phyloP scores from a whole-genome alignment of 2,888 invertebrate genomes.

The Geophilus truncorum region DNA sequence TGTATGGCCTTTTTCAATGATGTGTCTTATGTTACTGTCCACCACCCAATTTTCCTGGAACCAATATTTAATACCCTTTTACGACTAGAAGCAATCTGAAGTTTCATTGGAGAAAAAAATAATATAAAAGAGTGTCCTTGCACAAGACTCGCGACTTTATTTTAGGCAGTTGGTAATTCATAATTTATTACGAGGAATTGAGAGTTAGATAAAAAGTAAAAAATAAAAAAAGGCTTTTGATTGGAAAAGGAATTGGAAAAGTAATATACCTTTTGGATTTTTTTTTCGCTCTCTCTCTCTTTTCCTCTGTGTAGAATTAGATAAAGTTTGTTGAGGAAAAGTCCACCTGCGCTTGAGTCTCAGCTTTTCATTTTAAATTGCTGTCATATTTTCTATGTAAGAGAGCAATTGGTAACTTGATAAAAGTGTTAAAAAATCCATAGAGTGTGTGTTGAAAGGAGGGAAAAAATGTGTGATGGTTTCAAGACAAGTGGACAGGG shows the following conservation, averaged over 20 bases:
- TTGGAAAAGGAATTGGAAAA: not conserved
- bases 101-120: not conserved
- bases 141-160: not conserved
- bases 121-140: not conserved
- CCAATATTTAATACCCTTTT: not conserved
- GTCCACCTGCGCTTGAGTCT: not conserved
- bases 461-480: not conserved
- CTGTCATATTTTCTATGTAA: not conserved
- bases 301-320: not conserved
- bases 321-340: not conserved
- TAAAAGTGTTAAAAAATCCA: not conserved
- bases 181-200: not conserved
- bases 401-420: not conserved
- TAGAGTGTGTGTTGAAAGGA: not conserved
- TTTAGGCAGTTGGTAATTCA: not conserved
- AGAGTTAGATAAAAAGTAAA: not conserved
- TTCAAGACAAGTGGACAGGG: not conserved
- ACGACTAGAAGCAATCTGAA: not conserved
- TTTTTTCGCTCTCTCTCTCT: not conserved
- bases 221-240: not conserved
- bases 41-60: not conserved
- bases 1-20: not conserved
- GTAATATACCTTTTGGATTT: not conserved
- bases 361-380: not conserved
- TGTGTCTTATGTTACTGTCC: not conserved